phyloP scores from a whole-genome alignment of 1,140 invertebrate genomes.

The Metopolophium dirhodum region DNA sequence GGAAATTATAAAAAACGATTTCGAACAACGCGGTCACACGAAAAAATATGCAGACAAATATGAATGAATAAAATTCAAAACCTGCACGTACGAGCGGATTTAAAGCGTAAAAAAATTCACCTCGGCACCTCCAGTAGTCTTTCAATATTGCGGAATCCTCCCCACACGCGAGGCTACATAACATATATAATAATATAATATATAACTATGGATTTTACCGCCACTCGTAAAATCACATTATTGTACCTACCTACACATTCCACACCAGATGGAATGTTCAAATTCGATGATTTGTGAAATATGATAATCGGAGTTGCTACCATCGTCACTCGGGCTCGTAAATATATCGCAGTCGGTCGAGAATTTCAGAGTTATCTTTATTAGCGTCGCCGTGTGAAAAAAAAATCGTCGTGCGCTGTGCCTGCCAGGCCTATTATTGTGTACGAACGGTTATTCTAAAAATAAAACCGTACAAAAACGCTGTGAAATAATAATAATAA shows the following conservation, averaged over 20 bases:
- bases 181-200: too few relatives aligned
- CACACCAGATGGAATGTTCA: background rate
- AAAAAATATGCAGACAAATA: background rate
- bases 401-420: background rate
- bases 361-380: background rate
- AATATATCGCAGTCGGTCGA: background rate
- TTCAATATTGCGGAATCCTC: too few relatives aligned
- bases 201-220: background rate
- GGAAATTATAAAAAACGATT: too few relatives aligned
- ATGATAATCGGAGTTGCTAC: background rate
- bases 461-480: constrained; percentile 10
- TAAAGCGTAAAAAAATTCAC: too few relatives aligned
- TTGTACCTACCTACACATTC: background rate
- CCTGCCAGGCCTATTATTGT: background rate
- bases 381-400: background rate
- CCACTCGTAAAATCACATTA: background rate
- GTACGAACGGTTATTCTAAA: background rate
- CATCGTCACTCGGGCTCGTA: background rate
- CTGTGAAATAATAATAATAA: background rate
- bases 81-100: too few relatives aligned
- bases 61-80: too few relatives aligned
- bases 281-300: background rate
- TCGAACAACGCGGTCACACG: too few relatives aligned
- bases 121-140: too few relatives aligned
- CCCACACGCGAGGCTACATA: too few relatives aligned